Percentiles rank a stretch among this genome's conserved stretches.
These are phyloP conservation scores for Maconellicoccus hirsutus DNA, from an alignment of 1,140 invertebrate genomes.

Conservation along the genomic window DNA sequence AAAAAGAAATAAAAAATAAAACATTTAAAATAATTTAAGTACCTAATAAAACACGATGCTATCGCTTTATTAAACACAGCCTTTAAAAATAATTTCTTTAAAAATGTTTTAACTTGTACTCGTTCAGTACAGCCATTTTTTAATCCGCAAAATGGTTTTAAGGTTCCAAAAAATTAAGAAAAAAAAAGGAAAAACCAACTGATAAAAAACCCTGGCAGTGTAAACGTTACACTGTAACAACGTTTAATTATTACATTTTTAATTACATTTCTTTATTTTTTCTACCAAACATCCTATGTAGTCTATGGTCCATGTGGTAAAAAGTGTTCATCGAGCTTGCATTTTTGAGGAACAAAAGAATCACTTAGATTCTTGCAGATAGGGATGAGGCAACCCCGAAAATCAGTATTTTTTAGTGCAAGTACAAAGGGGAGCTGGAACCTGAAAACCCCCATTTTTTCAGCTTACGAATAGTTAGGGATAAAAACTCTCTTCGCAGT, in stretches of 20 bases:
- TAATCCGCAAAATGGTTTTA: not conserved
- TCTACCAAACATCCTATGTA: too few relatives aligned
- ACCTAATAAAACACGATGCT: conserved; percentile 3
- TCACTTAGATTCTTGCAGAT: too few relatives aligned
- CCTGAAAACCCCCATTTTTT: too few relatives aligned
- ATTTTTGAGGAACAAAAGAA: too few relatives aligned
- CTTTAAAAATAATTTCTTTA: conserved; percentile 1
- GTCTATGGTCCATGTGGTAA: too few relatives aligned
- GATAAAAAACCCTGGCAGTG: not conserved
- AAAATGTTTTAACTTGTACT: not conserved
- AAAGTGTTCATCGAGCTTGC: too few relatives aligned
- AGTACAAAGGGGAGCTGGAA: too few relatives aligned
- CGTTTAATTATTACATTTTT: not conserved
- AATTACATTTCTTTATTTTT: not conserved
- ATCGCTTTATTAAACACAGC: conserved; percentile 2
- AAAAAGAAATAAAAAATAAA: not conserved
- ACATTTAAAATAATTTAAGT: not conserved
- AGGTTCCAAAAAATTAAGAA: not conserved
- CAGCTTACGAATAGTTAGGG: too few relatives aligned
- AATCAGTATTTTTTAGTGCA: too few relatives aligned
- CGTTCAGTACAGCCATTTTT: not conserved
- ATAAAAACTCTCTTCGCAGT: too few relatives aligned
- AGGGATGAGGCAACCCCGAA: too few relatives aligned
- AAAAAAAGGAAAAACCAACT: not conserved
- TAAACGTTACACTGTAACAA: not conserved